A percentile compares a stretch with the other conserved stretches of the same genome.
These are phyloP conservation scores for Melanotaenia trifasciata DNA, from an alignment of 2,797 vertebrate species.

Conservation along the genomic window DNA sequence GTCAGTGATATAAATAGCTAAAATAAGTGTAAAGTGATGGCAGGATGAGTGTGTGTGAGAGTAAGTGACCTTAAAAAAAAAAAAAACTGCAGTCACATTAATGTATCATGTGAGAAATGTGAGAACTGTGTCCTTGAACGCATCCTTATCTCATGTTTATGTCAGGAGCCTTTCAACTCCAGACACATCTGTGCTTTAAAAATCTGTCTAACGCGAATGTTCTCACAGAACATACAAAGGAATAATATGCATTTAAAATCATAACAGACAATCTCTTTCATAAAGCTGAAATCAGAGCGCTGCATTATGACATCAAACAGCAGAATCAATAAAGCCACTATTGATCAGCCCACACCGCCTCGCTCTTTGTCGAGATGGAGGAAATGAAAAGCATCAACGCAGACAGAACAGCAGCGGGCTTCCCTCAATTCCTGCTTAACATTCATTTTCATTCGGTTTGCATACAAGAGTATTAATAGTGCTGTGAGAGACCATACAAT, in stretches of 20 bases:
- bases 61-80: constrained; percentile 9
- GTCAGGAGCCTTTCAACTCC: not conserved
- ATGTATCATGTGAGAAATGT: not conserved
- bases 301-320: constrained; percentile 20
- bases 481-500: not conserved
- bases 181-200: not conserved
- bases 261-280: not conserved
- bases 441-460: constrained; percentile 31
- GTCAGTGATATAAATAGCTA: constrained; percentile 49
- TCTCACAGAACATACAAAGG: not conserved
- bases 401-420: constrained; percentile 26
- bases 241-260: constrained; percentile 1
- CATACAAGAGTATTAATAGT: constrained; percentile 1
- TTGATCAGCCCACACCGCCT: constrained; percentile 57
- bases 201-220: not conserved
- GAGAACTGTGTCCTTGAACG: not conserved
- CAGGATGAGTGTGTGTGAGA: constrained; percentile 17
- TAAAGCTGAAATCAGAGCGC: constrained; percentile 9
- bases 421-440: constrained; percentile 32
- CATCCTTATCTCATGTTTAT: not conserved
- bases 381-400: constrained; percentile 44
- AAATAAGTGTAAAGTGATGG: constrained; percentile 26
- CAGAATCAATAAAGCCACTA: constrained; percentile 35
- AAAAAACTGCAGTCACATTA: constrained; percentile 32
- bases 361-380: constrained; percentile 21